Conservation (phyloP, 2,113 vertebrate species). For the Barbus barbus region DNA sequence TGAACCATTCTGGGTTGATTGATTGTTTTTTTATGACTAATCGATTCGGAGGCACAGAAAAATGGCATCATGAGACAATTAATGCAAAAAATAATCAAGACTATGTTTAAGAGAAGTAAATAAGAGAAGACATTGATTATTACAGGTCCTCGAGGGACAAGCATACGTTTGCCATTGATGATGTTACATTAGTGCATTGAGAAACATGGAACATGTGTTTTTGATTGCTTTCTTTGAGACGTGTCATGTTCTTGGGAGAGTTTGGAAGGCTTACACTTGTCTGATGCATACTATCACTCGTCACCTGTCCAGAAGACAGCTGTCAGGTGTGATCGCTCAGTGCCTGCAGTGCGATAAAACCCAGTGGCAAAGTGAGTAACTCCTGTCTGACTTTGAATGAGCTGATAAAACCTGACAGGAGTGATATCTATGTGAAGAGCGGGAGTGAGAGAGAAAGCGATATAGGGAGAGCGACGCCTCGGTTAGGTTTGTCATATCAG, state of each 20-base stretch:
- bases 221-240: not conserved
- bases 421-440: conserved; percentile 10
- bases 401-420: conserved; percentile 24
- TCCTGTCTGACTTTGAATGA: not conserved
- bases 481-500: conserved; percentile 58
- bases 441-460: conserved; percentile 19
- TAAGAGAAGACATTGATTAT: not conserved
- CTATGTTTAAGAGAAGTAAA: not conserved
- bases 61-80: no score
- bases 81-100: not conserved
- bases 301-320: conserved; percentile 1
- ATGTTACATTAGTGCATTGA: not conserved
- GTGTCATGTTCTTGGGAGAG: not conserved
- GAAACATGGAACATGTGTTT: not conserved
- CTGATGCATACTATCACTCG: not conserved
- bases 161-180: not conserved
- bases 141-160: not conserved
- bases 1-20: no score
- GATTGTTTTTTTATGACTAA: no score
- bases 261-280: conserved; percentile 1
- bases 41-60: no score
- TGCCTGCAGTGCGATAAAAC: not conserved
- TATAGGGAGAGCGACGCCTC: conserved; percentile 28
- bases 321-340: conserved; percentile 13
- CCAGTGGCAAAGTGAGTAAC: not conserved